Conservation (phyloP, 2,888 invertebrate genomes). For the Lasioglossum pauxillum region DNA sequence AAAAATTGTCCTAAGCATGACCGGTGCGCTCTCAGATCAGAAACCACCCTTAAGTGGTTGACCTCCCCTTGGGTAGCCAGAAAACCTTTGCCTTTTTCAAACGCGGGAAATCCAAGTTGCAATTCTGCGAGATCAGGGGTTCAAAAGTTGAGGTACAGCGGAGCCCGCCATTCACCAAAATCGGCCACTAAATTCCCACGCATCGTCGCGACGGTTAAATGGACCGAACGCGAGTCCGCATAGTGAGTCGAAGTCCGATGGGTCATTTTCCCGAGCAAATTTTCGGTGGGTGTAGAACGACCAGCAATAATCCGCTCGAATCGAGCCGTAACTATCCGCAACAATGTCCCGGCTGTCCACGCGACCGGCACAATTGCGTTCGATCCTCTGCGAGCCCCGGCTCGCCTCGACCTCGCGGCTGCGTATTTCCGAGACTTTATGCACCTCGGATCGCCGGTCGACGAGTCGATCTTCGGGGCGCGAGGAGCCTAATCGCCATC, state of each 20-base stretch:
- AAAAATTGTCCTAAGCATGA: no score
- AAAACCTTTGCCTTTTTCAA: no score
- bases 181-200: not conserved
- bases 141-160: no score
- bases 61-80: no score
- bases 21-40: no score
- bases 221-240: not conserved
- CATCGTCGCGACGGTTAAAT: not conserved
- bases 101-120: no score
- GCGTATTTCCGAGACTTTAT: constrained; percentile 1
- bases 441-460: not conserved
- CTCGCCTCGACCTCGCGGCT: not conserved
- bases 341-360: not conserved
- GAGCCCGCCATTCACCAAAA: not conserved
- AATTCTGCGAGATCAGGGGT: no score
- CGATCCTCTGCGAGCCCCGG: not conserved
- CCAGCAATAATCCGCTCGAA: not conserved
- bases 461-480: constrained; percentile 1
- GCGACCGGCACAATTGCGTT: not conserved
- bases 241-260: not conserved
- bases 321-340: constrained; percentile 1
- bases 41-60: no score
- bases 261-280: not conserved
- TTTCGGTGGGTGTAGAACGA: constrained; percentile 7
- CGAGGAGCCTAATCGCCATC: constrained; percentile 2